Evolutionary conservation across 2,888 invertebrate genomes (phyloP).

Genomic region (Spisula solida): DNA sequence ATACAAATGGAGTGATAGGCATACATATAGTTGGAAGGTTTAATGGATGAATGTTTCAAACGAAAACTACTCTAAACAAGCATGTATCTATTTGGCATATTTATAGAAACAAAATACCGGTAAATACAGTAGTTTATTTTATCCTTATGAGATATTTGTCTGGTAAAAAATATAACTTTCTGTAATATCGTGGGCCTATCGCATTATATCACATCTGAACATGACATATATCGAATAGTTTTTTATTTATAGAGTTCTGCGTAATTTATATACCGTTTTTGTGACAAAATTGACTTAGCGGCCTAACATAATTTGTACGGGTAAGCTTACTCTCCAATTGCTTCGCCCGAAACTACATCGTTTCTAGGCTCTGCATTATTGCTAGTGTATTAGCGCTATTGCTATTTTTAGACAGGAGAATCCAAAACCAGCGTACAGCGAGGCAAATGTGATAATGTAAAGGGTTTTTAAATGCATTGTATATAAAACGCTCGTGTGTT

Average conservation of each 20-base stretch:
- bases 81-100: background rate
- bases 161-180: background rate
- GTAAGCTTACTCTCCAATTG: no score
- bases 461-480: no score
- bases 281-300: background rate
- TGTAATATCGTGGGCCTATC: background rate
- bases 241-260: background rate
- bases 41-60: background rate
- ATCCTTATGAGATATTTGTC: background rate
- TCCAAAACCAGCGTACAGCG: no score
- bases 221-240: background rate
- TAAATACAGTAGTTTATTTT: background rate
- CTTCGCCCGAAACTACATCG: no score
- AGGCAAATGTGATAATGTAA: no score
- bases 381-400: no score
- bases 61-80: background rate
- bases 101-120: background rate
- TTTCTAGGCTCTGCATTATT: no score
- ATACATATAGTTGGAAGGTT: background rate
- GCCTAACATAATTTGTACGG: no score
- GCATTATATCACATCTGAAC: background rate
- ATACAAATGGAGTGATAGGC: background rate
- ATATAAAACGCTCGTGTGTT: no score
- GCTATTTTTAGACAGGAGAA: no score
- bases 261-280: background rate